Conservation (phyloP, 2,888 invertebrate species). For the Standfussiana lucernea region DNA sequence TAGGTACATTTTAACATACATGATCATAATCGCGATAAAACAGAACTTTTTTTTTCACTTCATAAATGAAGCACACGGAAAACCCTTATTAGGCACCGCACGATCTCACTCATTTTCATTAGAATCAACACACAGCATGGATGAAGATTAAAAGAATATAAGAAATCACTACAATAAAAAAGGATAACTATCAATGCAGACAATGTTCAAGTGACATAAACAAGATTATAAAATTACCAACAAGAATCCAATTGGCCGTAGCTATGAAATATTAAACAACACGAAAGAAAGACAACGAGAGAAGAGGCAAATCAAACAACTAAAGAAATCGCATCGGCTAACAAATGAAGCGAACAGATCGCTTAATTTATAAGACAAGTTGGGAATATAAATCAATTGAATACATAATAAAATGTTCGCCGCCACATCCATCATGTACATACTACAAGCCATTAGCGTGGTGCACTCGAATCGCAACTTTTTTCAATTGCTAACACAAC, state of each 20-base stretch:
- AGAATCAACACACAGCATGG: constrained; percentile 63
- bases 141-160: constrained; percentile 44
- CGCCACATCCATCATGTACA: constrained; percentile 70
- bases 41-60: constrained; percentile 40
- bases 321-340: constrained; percentile 59
- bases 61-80: constrained; percentile 53
- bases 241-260: constrained; percentile 59
- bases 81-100: constrained; percentile 56
- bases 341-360: constrained; percentile 49
- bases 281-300: constrained; percentile 57
- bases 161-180: constrained; percentile 24
- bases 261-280: constrained; percentile 54
- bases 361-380: constrained; percentile 54
- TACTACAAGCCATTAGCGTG: constrained; percentile 68
- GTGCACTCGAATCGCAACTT: constrained; percentile 70
- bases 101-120: constrained; percentile 61
- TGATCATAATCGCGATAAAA: constrained; percentile 47
- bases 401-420: constrained; percentile 61
- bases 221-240: constrained; percentile 55
- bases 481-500: constrained; percentile 70
- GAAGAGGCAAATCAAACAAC: constrained; percentile 61
- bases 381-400: constrained; percentile 55
- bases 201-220: constrained; percentile 52
- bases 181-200: constrained; percentile 42
- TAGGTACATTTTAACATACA: constrained; percentile 62